A percentile compares a stretch with the other conserved stretches of the same genome.
Evolutionary conservation across 2,797 vertebrate genomes (phyloP).

Genomic region (Poecilia velifera): DNA sequence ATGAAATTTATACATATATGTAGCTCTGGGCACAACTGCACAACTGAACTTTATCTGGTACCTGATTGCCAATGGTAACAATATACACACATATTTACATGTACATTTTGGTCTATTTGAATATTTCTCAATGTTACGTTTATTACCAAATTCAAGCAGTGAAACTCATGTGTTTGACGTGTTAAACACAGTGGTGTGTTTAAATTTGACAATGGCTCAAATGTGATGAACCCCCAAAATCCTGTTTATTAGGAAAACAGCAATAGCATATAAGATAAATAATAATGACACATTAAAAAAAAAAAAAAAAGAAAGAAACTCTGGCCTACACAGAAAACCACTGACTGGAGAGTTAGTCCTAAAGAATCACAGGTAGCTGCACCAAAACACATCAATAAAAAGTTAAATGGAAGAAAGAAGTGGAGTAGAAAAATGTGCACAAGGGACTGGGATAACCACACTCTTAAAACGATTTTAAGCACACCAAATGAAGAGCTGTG

Average conservation of each 20-base stretch:
- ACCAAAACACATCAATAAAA: background rate
- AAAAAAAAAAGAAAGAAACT: background rate
- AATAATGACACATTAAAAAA: background rate
- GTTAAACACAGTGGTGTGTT: background rate
- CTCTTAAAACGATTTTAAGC: background rate
- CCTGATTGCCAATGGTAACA: background rate
- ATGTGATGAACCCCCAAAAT: background rate
- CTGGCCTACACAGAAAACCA: background rate
- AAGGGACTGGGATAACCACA: background rate
- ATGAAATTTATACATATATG: background rate
- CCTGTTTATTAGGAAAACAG: background rate
- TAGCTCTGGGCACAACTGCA: background rate
- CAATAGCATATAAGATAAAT: background rate
- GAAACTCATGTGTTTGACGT: background rate
- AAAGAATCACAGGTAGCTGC: background rate
- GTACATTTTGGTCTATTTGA: background rate
- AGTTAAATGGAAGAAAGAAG: background rate
- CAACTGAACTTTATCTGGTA: background rate
- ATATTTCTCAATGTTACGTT: background rate
- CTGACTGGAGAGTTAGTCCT: background rate
- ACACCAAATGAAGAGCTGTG: background rate
- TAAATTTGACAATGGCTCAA: background rate
- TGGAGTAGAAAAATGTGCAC: background rate
- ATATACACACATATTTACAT: background rate
- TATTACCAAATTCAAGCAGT: background rate